A percentile compares a stretch with the other conserved stretches of the same genome.
Evolutionary conservation across 2,888 invertebrate species (phyloP).

Genomic region (Ephialtes manifestator): DNA sequence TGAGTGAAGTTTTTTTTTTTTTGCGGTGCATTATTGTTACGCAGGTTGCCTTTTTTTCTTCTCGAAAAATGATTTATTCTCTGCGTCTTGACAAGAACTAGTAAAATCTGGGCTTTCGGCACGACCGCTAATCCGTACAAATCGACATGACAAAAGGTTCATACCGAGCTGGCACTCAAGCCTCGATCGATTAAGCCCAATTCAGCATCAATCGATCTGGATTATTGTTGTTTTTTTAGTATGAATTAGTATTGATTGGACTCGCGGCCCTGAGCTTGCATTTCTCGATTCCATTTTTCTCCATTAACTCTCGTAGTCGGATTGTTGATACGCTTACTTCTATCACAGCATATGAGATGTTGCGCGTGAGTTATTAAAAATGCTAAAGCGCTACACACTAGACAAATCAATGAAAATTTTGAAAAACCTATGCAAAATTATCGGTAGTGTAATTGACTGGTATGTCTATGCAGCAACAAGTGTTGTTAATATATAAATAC

Average conservation of each 20-base stretch:
- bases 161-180: conserved; percentile 13
- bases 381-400: background rate
- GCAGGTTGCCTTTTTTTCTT: conserved; percentile 36
- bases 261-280: conserved; percentile 25
- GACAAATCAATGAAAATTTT: background rate
- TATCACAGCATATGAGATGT: conserved; percentile 81
- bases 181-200: background rate
- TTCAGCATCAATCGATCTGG: conserved; percentile 29
- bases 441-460: no score
- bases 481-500: no score
- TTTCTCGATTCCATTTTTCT: conserved; percentile 30
- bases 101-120: conserved; percentile 6
- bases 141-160: conserved; percentile 35
- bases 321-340: conserved; percentile 84
- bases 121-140: conserved; percentile 23
- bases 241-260: conserved; percentile 32
- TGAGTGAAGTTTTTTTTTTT: conserved; percentile 57
- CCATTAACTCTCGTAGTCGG: conserved; percentile 72
- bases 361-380: conserved; percentile 58
- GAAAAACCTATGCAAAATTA: no score
- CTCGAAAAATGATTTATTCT: conserved; percentile 3
- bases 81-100: conserved; percentile 7
- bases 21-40: conserved; percentile 65
- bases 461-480: no score
- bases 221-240: conserved; percentile 20